phyloP scores from a whole-genome alignment of 2,113 vertebrate genomes.

The Pseudorectes ferrugineus region DNA sequence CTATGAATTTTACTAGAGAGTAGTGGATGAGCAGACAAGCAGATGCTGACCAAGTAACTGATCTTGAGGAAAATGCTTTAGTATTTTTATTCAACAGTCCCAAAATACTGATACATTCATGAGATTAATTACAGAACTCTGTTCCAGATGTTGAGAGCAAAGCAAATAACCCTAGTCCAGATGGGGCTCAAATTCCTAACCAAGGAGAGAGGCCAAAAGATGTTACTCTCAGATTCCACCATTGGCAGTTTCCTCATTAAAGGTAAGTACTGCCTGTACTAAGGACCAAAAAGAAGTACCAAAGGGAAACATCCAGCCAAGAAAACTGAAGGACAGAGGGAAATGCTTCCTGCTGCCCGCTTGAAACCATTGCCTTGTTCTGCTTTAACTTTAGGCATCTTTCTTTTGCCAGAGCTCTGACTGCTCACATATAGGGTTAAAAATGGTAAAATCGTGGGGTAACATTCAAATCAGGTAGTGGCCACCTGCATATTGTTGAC shows the following conservation, averaged over 20 bases:
- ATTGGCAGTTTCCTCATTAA: background rate
- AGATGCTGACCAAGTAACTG: background rate
- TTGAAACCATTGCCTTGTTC: background rate
- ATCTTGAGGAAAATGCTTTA: background rate
- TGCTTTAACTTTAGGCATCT: background rate
- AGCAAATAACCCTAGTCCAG: background rate
- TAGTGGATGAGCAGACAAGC: background rate
- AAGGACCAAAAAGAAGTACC: background rate
- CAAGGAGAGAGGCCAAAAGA: background rate
- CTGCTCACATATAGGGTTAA: background rate
- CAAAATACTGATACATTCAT: background rate
- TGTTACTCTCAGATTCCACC: background rate
- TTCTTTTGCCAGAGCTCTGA: background rate
- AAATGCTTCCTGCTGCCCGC: background rate
- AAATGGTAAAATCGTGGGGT: background rate
- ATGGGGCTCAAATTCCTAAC: background rate
- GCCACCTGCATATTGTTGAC: background rate
- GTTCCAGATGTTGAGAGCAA: background rate
- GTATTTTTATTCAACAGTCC: background rate
- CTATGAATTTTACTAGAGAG: background rate
- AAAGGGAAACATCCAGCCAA: background rate
- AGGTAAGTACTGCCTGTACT: background rate
- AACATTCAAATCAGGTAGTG: background rate
- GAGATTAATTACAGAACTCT: background rate
- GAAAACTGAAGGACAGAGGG: background rate